Base-by-base conservation (phyloP, 1,140 invertebrate genomes). In the Maniola jurtina region DNA sequence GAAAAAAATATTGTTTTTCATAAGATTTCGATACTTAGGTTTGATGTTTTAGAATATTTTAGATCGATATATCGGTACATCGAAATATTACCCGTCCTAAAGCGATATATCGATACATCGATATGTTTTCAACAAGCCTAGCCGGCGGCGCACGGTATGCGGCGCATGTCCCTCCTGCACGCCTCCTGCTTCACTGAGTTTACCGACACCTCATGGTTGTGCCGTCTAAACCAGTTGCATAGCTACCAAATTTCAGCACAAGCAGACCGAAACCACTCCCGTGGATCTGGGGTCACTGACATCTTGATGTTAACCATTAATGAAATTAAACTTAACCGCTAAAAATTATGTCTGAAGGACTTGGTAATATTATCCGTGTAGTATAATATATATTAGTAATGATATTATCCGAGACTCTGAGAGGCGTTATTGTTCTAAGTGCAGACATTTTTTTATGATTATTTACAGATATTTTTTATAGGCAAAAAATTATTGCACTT, bases 191-290 rank as follows among this genome's bases (percentile, higher is more conserved):
- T 47, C 63, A 72, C 64, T 36, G 68, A 69, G 72, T 71, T 73
- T 69, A 69, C 70, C 74, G 67, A 71, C 73, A 74, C 77, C 71
- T 80, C 77, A 77, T 77, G 74, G 74, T 72, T 77, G 71, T 67
- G 68, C 63, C 76, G 64, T 75, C 77, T 80, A 83, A 84, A 87
- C 84, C 84, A 86, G 86, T 87, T 81, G 74, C 83, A 83, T 86
- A 83, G 82, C 80, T 83, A 83, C 83, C 82, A 79, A 82, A 78
- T 87, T 83, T 86, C 86, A 87, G 81, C 75, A 80, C 71, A 76
- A 83, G 72, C 78, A 83, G 79, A 84, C 82, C 80, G 81, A 86
- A 86, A 81, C 80, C 71, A 71, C 76, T 75, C 72, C 73, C 50
- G 70, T 57, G 73, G 50, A 59, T 33, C 68, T 75, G 73, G 76